Conservation (phyloP, 2,797 vertebrate genomes). For the Prunella strophiata region DNA sequence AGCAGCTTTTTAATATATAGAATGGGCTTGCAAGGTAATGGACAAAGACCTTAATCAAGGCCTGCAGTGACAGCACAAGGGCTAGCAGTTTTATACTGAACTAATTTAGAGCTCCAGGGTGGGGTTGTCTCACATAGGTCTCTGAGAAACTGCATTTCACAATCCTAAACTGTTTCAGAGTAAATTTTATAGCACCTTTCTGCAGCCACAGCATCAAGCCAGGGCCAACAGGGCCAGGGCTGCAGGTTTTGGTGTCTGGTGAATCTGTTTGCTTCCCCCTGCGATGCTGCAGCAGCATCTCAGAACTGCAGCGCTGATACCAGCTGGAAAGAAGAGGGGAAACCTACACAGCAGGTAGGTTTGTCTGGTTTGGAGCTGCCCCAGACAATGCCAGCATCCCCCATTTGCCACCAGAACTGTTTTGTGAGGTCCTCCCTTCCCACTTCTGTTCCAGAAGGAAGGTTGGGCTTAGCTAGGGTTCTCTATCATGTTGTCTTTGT, state of each 20-base stretch:
- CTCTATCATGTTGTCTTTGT: not conserved
- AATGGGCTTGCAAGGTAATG: not conserved
- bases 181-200: not conserved
- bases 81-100: not conserved
- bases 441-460: not conserved
- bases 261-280: not conserved
- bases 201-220: not conserved
- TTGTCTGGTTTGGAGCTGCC: not conserved
- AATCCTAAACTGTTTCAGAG: not conserved
- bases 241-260: rapidly evolving
- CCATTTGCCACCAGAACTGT: rapidly evolving
- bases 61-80: not conserved
- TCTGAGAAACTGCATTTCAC: not conserved
- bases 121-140: rapidly evolving
- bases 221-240: not conserved
- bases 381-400: not conserved
- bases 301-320: rapidly evolving
- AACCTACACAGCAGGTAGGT: not conserved
- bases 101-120: rapidly evolving
- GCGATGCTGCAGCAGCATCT: not conserved
- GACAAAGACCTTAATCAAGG: not conserved
- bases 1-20: not conserved
- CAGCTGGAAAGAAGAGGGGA: not conserved
- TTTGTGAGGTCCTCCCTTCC: not conserved
- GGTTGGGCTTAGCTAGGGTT: rapidly evolving